Evolutionary conservation across 2,888 invertebrate species (phyloP), one percentile per base, ranked within the genome.

Genomic region (Bellardia pandia): DNA sequence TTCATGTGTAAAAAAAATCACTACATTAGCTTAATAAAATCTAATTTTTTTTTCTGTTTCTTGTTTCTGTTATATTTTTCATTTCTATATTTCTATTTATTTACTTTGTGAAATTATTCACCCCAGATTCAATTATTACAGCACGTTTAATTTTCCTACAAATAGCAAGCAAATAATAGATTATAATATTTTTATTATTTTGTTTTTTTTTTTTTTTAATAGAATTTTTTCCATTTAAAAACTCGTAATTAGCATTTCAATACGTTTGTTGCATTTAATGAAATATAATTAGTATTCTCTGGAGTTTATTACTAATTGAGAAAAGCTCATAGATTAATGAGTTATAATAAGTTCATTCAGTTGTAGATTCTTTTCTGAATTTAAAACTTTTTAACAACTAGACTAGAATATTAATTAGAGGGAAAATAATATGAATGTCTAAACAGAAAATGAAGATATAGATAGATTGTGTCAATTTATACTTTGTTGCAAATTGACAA

Each of bases 91-190:
- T 37, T 51, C 69, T 37, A 37, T 45, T 66, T 72, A 71, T 66
- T 53, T 66, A 72, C 58, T 77, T 81, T 60, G 30, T 77, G 68
- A 72, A 60, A 53, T 42, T 60, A 78, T 82, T 78, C 74, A 74
- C 77, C 62, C 68, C 53, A 78, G 68, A 82, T 86, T 77, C 53
- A 86, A 77, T 81, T 81, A 77, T 72, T 37, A 48, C 58, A 81
- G 71, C 71, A 74, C 16, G 33, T 62, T 79, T 66, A 74, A 42
- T 42, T 56, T 42, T 11, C n/a, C 37, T 64, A 40, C 30, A 53
- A 68, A 62, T 14, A 51, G 68, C 16, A 8, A 33, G 9, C 45
- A 79, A 79, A 40, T 14, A n/a, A 51, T 2, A 16, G 13, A 45
- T 62, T 48, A 68, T 11, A 71, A 58, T 48, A 66, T 23, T 16